phyloP scores from a whole-genome alignment of 2,888 invertebrate species.

The Brachycybe producta region DNA sequence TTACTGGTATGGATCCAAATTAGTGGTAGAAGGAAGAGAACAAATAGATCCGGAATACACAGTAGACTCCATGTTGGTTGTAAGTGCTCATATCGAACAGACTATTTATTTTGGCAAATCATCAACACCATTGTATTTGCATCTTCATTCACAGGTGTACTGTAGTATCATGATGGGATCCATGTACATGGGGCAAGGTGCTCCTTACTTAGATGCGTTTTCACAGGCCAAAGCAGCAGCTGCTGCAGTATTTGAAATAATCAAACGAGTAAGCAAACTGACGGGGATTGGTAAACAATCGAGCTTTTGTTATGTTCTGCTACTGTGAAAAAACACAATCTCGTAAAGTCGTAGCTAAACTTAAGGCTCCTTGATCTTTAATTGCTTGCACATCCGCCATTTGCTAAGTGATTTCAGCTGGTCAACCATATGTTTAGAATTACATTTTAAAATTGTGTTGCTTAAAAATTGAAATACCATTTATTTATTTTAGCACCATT shows the following conservation, averaged over 20 bases:
- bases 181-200: conserved; percentile 59
- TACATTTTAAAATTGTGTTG: too few relatives aligned
- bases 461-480: too few relatives aligned
- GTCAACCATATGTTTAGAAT: neutral
- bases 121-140: neutral
- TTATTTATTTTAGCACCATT: too few relatives aligned
- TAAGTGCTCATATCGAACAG: conserved; percentile 34
- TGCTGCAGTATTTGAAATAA: conserved; percentile 53
- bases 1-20: conserved; percentile 64
- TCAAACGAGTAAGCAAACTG: conserved; percentile 50
- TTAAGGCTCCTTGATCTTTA: too few relatives aligned
- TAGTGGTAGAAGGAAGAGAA: conserved; percentile 50
- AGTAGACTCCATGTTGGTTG: conserved; percentile 56
- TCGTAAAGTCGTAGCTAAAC: too few relatives aligned
- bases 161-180: conserved; percentile 66
- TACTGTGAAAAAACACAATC: too few relatives aligned
- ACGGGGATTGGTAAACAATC: too few relatives aligned
- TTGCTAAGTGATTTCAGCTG: too few relatives aligned
- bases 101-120: neutral
- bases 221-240: conserved; percentile 57
- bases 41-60: conserved; percentile 47
- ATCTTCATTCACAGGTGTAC: conserved; percentile 49
- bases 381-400: too few relatives aligned
- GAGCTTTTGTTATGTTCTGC: too few relatives aligned
- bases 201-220: conserved; percentile 62